Evolutionary conservation across 2,113 vertebrate genomes (phyloP).

Genomic region (Misgurnus mizolepis): DNA sequence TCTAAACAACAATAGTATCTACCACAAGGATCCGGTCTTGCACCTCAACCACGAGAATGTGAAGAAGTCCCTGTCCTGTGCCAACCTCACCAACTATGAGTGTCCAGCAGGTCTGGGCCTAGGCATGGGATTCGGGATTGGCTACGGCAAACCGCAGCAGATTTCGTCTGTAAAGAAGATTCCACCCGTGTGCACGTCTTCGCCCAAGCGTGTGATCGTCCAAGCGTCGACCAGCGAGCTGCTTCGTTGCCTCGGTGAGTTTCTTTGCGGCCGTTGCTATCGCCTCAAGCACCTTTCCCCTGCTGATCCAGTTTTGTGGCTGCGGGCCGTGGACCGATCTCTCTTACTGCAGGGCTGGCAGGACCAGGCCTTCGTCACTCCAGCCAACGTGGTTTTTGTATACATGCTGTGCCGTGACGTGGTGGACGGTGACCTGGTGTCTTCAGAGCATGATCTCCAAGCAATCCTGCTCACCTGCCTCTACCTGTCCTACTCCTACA

Average conservation of each 20-base stretch:
- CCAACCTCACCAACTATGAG: conserved; percentile 80
- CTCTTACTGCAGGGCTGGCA: conserved; percentile 84
- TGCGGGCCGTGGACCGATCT: conserved; percentile 80
- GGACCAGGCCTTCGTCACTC: conserved; percentile 85
- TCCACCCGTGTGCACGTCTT: conserved; percentile 58
- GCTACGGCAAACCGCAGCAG: conserved; percentile 65
- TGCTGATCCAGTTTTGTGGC: conserved; percentile 77
- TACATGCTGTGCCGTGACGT: conserved; percentile 83
- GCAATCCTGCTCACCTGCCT: conserved; percentile 82
- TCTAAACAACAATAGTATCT: conserved; percentile 73
- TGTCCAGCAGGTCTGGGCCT: conserved; percentile 66
- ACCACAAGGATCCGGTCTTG: conserved; percentile 73
- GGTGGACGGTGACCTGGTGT: conserved; percentile 76
- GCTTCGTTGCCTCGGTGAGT: conserved; percentile 79
- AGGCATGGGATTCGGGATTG: conserved; percentile 64
- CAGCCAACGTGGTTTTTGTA: conserved; percentile 83
- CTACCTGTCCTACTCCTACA: conserved; percentile 85
- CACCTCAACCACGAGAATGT: conserved; percentile 79
- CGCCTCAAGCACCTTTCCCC: conserved; percentile 78
- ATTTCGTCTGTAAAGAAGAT: conserved; percentile 72
- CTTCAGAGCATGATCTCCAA: conserved; percentile 79
- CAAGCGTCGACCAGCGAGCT: conserved; percentile 84
- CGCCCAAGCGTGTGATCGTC: conserved; percentile 80
- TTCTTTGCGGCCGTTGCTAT: conserved; percentile 80
- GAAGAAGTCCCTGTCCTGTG: conserved; percentile 81